Evolutionary conservation across 2,113 vertebrate genomes (phyloP), one percentile per base, ranked within the genome.

Genomic region (Manacus vitellinus): DNA sequence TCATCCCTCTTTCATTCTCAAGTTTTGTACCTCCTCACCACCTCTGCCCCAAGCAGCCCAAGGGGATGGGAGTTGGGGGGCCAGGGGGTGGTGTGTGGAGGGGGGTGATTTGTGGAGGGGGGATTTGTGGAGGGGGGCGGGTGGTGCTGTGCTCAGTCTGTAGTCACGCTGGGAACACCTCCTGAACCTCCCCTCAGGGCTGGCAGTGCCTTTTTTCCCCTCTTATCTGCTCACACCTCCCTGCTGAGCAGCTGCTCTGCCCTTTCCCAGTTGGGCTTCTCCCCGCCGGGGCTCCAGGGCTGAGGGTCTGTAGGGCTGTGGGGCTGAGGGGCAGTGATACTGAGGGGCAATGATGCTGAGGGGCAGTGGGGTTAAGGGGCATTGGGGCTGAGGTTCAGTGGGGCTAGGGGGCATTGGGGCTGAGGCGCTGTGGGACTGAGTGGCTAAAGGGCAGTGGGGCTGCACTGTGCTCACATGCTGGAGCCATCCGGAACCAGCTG

Each of bases 31-130:
- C 22, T 8, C 6, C 3, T 5, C 12, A 41, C 8, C 22, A 1
- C 35, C 21, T 51, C 23, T 28, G 12, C 10, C 19, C 4, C 0
- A 0, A 43, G 39, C 0, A 8, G 21, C 1, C 2, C 35, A 5
- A 10, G 31, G 24, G 11, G 8, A 35, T 1, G 2, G 25, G 41
- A 8, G n/a, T 9, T 14, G 55, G 55, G 20, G 20, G 30, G 54
- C 22, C 22, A 47, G 47, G 22, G 12, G 23, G 21, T 47, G 47
- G 22, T 47, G 21, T 47, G 46, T 22, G 21, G 21, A 47, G 22
- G 22, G 24, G 22, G 47, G 6, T 49, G 47, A 23, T 49, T 12
- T 24, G 47, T 25, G 21, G 21, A 47, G 22, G 22, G 24, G 22
- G 47, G 47, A 23, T 49, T 12, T 24, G 47, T 25, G 31, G 31